phyloP scores from a whole-genome alignment of 2,888 invertebrate genomes.

The Trissolcus japonicus region DNA sequence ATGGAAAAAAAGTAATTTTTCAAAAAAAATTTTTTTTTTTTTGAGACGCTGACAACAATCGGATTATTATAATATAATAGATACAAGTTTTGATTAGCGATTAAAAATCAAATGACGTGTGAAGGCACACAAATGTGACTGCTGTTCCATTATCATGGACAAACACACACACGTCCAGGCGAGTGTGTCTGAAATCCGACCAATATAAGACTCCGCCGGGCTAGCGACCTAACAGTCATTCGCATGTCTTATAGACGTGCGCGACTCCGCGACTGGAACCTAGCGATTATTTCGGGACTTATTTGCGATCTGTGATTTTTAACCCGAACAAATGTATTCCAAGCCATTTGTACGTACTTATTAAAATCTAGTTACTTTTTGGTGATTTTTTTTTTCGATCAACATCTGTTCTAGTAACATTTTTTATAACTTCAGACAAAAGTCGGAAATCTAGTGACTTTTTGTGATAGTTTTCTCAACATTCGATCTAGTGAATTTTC shows the following conservation, averaged over 20 bases:
- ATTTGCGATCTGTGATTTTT: background rate
- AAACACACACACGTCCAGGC: conserved; percentile 6
- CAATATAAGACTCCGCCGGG: conserved; percentile 45
- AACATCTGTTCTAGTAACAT: too few relatives aligned
- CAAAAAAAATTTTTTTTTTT: too few relatives aligned
- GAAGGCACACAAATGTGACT: conserved; percentile 34
- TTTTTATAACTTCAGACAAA: too few relatives aligned
- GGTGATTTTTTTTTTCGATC: too few relatives aligned
- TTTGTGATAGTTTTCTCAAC: too few relatives aligned
- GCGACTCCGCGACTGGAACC: conserved; percentile 10
- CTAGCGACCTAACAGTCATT: conserved; percentile 42
- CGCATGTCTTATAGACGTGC: conserved; percentile 38
- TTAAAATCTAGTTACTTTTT: too few relatives aligned
- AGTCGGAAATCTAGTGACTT: too few relatives aligned
- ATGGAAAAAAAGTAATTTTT: too few relatives aligned
- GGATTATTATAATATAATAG: background rate
- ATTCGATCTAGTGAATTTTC: too few relatives aligned
- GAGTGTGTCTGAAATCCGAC: conserved; percentile 43
- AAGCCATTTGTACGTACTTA: conserved; percentile 32
- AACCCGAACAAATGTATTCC: conserved; percentile 21
- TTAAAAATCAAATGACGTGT: conserved; percentile 20
- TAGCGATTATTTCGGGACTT: conserved; percentile 12
- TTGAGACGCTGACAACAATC: too few relatives aligned
- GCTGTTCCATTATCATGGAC: conserved; percentile 22
- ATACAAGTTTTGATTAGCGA: background rate